Percentiles rank a stretch among this genome's conserved stretches.
These are phyloP conservation scores for Platysteira castanea DNA, from an alignment of 2,113 vertebrate genomes.

Conservation along the genomic window DNA sequence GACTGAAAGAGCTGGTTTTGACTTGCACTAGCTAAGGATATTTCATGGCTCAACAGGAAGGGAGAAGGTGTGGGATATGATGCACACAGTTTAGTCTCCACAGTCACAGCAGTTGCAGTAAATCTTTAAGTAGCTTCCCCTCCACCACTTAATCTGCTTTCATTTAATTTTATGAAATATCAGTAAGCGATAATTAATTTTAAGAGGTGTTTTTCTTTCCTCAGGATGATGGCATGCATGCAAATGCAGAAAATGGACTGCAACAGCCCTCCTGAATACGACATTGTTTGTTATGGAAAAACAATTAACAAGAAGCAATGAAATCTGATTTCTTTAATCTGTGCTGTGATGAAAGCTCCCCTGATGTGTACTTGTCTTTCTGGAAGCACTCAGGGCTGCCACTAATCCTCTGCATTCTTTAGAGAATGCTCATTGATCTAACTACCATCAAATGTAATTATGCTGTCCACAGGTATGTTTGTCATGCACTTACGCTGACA, in stretches of 20 bases:
- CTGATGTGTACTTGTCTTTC: conserved; percentile 1
- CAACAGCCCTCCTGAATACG: not conserved
- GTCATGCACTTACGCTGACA: not conserved
- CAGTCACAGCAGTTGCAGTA: not conserved
- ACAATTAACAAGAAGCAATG: conserved; percentile 16
- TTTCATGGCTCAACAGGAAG: not conserved
- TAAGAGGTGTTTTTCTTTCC: not conserved
- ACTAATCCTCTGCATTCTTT: conserved; percentile 51
- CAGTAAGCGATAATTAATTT: not conserved
- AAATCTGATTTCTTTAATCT: conserved; percentile 21
- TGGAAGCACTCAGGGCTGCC: conserved; percentile 20
- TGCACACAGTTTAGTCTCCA: not conserved
- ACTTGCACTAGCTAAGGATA: not conserved
- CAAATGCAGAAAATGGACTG: not conserved
- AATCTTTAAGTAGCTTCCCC: not conserved
- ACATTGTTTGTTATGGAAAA: conserved; percentile 4
- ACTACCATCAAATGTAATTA: conserved; percentile 13
- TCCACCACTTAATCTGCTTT: not conserved
- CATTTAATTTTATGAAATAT: not conserved
- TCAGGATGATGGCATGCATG: not conserved
- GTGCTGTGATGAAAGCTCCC: conserved; percentile 21
- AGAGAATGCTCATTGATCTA: conserved; percentile 10
- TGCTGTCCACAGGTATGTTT: not conserved
- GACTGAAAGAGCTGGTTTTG: not conserved
- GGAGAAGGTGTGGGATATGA: not conserved